Percentiles rank a stretch among this genome's conserved stretches.
phyloP scores from a whole-genome alignment of 2,113 vertebrate species.

The Microcebus ravelobensis region DNA sequence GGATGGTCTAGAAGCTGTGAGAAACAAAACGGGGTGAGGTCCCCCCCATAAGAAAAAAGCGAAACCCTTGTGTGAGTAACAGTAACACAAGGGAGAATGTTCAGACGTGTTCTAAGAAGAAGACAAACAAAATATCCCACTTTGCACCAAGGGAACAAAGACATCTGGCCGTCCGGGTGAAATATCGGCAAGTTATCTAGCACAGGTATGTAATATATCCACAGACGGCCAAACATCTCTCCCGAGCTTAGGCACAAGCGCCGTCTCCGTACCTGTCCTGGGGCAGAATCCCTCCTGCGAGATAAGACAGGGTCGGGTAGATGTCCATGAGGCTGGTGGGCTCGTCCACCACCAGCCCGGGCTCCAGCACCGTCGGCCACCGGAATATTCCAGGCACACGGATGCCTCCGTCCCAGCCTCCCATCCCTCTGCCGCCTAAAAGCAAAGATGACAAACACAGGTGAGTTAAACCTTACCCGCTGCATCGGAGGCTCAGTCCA shows the following conservation, averaged over 20 bases:
- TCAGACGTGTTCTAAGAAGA: neutral
- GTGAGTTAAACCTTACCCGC: accelerated
- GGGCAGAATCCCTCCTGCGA: conserved; percentile 83
- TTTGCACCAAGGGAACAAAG: neutral
- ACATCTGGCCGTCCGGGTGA: accelerated
- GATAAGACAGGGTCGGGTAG: conserved; percentile 87
- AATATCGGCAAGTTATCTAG: no score
- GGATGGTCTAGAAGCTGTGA: neutral
- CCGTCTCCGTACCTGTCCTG: neutral
- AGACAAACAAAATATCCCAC: neutral
- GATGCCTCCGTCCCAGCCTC: conserved; percentile 93
- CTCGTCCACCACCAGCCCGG: conserved; percentile 85
- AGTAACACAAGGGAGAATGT: no score
- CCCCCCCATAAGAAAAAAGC: neutral
- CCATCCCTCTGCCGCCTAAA: conserved; percentile 91
- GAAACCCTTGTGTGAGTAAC: accelerated
- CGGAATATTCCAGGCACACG: conserved; percentile 91
- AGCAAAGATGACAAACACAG: neutral
- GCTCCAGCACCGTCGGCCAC: conserved; percentile 88
- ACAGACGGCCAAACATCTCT: accelerated
- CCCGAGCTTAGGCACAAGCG: accelerated
- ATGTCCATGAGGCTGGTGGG: conserved; percentile 94
- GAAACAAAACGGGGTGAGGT: accelerated
- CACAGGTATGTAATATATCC: no score
- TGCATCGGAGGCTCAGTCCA: no score